Base-by-base conservation (phyloP, 2,888 invertebrate species). In the Lasioglossum zephyrum region DNA sequence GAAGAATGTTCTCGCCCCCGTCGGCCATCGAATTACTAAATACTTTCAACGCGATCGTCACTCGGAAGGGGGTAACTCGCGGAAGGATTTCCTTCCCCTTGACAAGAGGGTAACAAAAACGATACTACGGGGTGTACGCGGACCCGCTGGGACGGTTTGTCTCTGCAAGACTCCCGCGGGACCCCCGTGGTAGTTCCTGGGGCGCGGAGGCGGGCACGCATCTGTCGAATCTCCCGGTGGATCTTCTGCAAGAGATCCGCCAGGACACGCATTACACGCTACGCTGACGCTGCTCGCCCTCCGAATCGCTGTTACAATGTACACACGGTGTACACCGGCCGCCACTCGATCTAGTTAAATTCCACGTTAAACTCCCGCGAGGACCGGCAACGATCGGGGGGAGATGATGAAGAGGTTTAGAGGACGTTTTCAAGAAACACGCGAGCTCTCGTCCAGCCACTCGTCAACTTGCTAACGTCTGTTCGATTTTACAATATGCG, bases 111-210 rank as follows among this genome's bases (percentile, higher is more conserved):
- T 86, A 89, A 82, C 76, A 79, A 86, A 85, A 87, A 81, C 74
- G 86, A 87, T 89, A 83, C 53, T 82, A 82, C 77, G 82, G 81
- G 80, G 86, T 84, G 81, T 76, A 66, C 31, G 72, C 63, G 79
- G 69, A 82, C 84, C 93, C 86, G 92, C 81, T 85, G 94, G 94
- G 94, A 94, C 91, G 92, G 93, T 94, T 94, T 94, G 94, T 94
- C 93, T 92, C 92, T 89, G 90, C 91, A 91, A 90, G 89, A 93
- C 91, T 94, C 94, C 93, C 94, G 77, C 84, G 94, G 92, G 94
- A 94, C 87, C 86, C 90, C 89, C 85, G 86, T 36, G 88, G 84
- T 81, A 80, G 89, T 86, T 90, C 91, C 89, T 81, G 89, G 90
- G 88, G 91, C 83, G 87, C 88, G 89, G 86, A 92, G 92, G 92